Evolutionary conservation across 2,888 invertebrate genomes (phyloP), one percentile per base, ranked within the genome.

Genomic region (Hydrotaea diabolus): DNA sequence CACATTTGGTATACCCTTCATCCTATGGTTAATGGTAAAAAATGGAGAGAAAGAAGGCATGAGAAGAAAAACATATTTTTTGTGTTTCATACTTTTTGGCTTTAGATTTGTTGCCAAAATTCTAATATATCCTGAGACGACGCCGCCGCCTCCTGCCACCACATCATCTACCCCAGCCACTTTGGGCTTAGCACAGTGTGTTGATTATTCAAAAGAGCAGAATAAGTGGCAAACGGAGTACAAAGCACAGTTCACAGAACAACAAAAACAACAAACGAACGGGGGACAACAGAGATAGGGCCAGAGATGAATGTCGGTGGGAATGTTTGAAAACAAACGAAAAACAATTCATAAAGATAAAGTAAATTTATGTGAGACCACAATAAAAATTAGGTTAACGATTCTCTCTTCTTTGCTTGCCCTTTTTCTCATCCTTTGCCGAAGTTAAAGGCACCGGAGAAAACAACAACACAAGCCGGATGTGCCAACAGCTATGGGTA

Each of bases 371-470:
- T 86, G 83, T 85, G 81, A 83, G 69, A 83, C 86, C 86, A 85
- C 80, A 85, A 79, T 87, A 87, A 88, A 90, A 90, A 90, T 90
- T 90, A 90, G 90, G 90, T 90, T 90, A 90, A 90, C 90, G 90
- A 90, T 90, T 89, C 88, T 89, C 88, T 89, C 88, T 59, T 82
- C 74, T 76, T 77, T 82, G 55, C 13, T 74, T 36, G 43, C 23
- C 23, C 31, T 43, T 17, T 53, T 46, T 69, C 23, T 39, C 13
- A n/a, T n/a, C n/a, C n/a, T n/a, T n/a, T n/a, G n/a, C n/a, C 64
- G 17, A 36, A 23, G 53, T 17, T 49, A 69, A 49, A 26, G 7
- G 17, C 59, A 11, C 13, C 9, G 39, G 13, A 23, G 26, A 57
- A 75, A 64, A 17, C 49, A 17, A 8, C 15, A 13, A 17, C 31